Percentiles rank a stretch among this genome's conserved stretches.
These are phyloP conservation scores for Lateolabrax maculatus DNA, from an alignment of 2,797 vertebrate species.

Conservation along the genomic window DNA sequence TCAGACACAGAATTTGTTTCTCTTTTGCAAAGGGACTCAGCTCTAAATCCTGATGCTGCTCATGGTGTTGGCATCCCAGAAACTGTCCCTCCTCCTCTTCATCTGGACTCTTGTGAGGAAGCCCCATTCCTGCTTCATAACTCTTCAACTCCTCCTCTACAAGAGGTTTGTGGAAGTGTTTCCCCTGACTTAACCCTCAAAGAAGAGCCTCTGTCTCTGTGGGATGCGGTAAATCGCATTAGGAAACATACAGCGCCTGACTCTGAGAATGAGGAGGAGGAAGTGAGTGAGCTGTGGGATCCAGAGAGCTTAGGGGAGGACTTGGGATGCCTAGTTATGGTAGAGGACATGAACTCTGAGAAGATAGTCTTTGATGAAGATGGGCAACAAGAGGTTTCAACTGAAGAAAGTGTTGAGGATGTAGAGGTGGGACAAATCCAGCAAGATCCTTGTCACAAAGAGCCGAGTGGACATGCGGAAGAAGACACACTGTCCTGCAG, in stretches of 20 bases:
- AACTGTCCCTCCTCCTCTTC: slow-evolving; percentile 32
- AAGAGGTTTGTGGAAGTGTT: slow-evolving; percentile 10
- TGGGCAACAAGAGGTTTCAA: slow-evolving; percentile 23
- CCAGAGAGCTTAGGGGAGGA: slow-evolving; percentile 55
- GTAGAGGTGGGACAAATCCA: slow-evolving; percentile 1
- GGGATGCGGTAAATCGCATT: slow-evolving; percentile 92
- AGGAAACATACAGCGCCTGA: slow-evolving; percentile 95
- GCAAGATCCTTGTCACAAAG: slow-evolving; percentile 30
- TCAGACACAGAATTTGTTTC: slow-evolving; percentile 19
- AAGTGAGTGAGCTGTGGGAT: slow-evolving; percentile 78
- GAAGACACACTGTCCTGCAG: slow-evolving; percentile 80
- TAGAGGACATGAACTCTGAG: slow-evolving; percentile 1
- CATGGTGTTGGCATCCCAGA: slow-evolving; percentile 14
- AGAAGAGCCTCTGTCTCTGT: slow-evolving; percentile 77
- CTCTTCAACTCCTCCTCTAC: slow-evolving; percentile 15
- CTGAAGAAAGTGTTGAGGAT: slow-evolving; percentile 10
- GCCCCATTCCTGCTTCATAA: not conserved
- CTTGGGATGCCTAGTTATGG: slow-evolving; percentile 3
- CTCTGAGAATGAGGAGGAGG: slow-evolving; percentile 93
- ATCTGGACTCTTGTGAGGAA: slow-evolving; percentile 36
- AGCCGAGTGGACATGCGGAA: slow-evolving; percentile 39
- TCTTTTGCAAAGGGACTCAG: slow-evolving; percentile 21
- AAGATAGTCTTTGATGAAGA: slow-evolving; percentile 18
- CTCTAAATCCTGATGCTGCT: slow-evolving; percentile 10
- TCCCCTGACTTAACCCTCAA: slow-evolving; percentile 26